Conservation (phyloP, 92 coral and sea anemone species). For the Bergia puertoricense region DNA sequence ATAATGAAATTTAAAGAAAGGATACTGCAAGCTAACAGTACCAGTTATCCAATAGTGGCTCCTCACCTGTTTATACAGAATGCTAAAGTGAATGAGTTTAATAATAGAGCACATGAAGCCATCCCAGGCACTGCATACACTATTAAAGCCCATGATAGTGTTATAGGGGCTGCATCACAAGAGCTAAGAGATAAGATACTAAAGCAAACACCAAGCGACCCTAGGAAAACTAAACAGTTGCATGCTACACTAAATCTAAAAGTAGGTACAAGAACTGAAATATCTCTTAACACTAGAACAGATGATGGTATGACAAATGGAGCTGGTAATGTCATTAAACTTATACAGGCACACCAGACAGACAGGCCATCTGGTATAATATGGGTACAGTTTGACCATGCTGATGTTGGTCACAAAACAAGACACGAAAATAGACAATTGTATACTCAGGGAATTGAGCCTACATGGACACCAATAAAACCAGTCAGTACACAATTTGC, state of each 20-base stretch:
- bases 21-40: conserved; percentile 19
- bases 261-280: not conserved
- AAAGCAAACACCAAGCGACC: conserved; percentile 57
- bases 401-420: conserved; percentile 50
- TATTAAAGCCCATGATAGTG: conserved; percentile 61
- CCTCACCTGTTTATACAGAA: conserved; percentile 50
- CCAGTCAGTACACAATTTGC: conserved; percentile 65
- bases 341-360: conserved; percentile 42
- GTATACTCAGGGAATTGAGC: conserved; percentile 42
- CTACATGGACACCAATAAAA: conserved; percentile 50
- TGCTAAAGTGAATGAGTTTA: conserved; percentile 49
- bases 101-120: conserved; percentile 38
- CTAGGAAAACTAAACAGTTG: conserved; percentile 36
- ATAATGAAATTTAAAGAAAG: conserved; percentile 50
- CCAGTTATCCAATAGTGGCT: conserved; percentile 31
- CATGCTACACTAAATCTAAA: not conserved
- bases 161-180: conserved; percentile 47
- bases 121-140: conserved; percentile 41
- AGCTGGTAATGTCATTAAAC: conserved; percentile 44
- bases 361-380: conserved; percentile 44
- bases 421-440: conserved; percentile 48
- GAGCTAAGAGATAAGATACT: conserved; percentile 52
- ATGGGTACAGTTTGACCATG: conserved; percentile 56
- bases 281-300: no score
- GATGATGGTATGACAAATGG: conserved; percentile 3